Evolutionary conservation across 2,888 invertebrate genomes (phyloP), one percentile per base, ranked within the genome.

Genomic region (Tortricodes alternella): DNA sequence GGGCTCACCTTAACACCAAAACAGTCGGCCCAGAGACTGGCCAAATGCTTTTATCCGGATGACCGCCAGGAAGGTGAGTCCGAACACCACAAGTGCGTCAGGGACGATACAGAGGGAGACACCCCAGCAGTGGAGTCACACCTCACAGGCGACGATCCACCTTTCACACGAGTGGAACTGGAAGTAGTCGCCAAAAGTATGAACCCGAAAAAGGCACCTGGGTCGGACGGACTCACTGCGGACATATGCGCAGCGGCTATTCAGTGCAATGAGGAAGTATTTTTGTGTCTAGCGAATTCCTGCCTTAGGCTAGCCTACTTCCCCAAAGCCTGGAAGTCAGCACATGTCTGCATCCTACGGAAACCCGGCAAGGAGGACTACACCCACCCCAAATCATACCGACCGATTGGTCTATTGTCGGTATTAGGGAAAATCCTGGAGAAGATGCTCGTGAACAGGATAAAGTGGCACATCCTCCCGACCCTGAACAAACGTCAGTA

Each of bases 341-440:
- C 48, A 4, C 24, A 15, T 0, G 37, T 48, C 2, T 5, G 32
- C 3, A 5, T 46, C 0, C 8, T 44, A 0, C 9, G 21, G 5
- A 44, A 44, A 6, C 44, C 44, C 0, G 44, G 44, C 0, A 44
- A 44, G 8, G 13, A 18, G 0, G 9, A 9, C 0, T 43, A 32
- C 8, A 8, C 3, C 11, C 2, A 1, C 1, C 32, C 44, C 11
- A 44, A 44, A 5, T 32, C 41, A 0, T 41, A 41, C 11, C 19
- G 39, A 5, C 39, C 39, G 11, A 60, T 62, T 3, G 62, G 62
- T 1, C 52, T 61, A 1, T 27, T 62, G 6, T 41, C 62, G 1
- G 32, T 62, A 0, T 5, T 62, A 13, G 60, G 59, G 0, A 62
- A 61, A 11, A 19, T 60, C 1, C 7, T 46, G 0, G 60, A 60